Evolutionary conservation across 2,888 invertebrate species (phyloP).

Genomic region (Marasmarcha lunaedactyla): DNA sequence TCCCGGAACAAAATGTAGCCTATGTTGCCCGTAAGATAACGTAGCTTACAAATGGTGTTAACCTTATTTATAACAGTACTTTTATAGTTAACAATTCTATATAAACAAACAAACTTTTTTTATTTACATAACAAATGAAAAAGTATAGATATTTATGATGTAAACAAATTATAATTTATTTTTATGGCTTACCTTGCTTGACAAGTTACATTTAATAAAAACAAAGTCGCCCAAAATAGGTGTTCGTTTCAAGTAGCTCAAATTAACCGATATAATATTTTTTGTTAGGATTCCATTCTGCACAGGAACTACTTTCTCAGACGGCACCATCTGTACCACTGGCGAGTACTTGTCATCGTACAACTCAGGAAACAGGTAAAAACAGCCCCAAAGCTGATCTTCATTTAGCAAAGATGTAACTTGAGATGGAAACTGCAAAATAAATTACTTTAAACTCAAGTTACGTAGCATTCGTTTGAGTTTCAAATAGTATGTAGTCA

Average conservation of each 20-base stretch:
- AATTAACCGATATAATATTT: slow-evolving; percentile 60
- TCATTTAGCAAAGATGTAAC: slow-evolving; percentile 46
- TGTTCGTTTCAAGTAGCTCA: slow-evolving; percentile 61
- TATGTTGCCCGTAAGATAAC: no score
- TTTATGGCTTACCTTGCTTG: slow-evolving; percentile 40
- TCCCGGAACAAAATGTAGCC: no score
- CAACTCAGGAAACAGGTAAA: slow-evolving; percentile 49
- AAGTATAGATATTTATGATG: no score
- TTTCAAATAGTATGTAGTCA: not conserved
- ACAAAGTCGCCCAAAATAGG: slow-evolving; percentile 66
- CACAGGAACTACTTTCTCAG: slow-evolving; percentile 33
- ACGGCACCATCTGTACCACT: slow-evolving; percentile 27
- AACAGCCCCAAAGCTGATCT: slow-evolving; percentile 51
- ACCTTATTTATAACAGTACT: no score
- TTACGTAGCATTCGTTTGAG: not conserved
- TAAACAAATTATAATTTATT: no score
- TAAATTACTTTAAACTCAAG: not conserved
- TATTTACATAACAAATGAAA: no score
- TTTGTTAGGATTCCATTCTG: slow-evolving; percentile 57
- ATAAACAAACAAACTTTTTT: no score
- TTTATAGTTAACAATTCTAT: no score
- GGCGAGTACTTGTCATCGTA: slow-evolving; percentile 46
- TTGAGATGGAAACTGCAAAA: slow-evolving; percentile 36
- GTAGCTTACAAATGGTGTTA: no score
- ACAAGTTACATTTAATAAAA: slow-evolving; percentile 66